phyloP scores from a whole-genome alignment of 2,797 vertebrate species.

The Lates japonicus region DNA sequence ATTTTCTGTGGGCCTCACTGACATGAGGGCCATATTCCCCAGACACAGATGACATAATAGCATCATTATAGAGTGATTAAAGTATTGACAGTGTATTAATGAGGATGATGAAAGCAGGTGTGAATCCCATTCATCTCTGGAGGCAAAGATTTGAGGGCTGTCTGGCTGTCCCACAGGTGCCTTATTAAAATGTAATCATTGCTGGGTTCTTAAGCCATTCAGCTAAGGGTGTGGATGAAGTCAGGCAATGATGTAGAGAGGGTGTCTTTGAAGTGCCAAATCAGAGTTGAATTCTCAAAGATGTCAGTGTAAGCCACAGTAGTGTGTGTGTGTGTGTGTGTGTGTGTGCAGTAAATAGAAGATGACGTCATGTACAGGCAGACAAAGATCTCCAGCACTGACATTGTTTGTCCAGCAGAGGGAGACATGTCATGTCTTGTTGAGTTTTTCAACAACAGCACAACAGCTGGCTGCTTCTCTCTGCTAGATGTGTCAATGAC shows the following conservation, averaged over 20 bases:
- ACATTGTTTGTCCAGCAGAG: conserved; percentile 67
- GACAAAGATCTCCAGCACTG: conserved; percentile 54
- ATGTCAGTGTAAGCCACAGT: conserved; percentile 29
- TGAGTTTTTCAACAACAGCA: conserved; percentile 4
- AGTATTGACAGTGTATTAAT: conserved; percentile 81
- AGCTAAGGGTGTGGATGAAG: conserved; percentile 67
- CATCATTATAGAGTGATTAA: conserved; percentile 73
- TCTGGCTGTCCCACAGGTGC: conserved; percentile 74
- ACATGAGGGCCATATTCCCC: conserved; percentile 33
- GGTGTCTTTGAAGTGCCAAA: conserved; percentile 67
- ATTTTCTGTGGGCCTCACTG: conserved; percentile 21
- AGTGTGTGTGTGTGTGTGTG: not conserved
- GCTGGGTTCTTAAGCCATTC: conserved; percentile 58
- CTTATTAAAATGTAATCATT: conserved; percentile 81
- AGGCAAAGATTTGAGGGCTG: conserved; percentile 55
- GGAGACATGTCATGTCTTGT: conserved; percentile 51
- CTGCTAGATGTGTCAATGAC: conserved; percentile 5
- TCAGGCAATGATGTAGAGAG: conserved; percentile 59
- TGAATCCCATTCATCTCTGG: conserved; percentile 74
- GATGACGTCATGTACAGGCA: conserved; percentile 65
- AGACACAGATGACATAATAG: conserved; percentile 53
- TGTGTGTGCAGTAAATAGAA: conserved; percentile 75
- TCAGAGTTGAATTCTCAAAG: conserved; percentile 52
- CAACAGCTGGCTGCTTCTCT: conserved; percentile 23
- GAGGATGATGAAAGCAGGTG: conserved; percentile 76